Evolutionary conservation across 2,797 vertebrate species (phyloP).

Genomic region (Luscinia luscinia): DNA sequence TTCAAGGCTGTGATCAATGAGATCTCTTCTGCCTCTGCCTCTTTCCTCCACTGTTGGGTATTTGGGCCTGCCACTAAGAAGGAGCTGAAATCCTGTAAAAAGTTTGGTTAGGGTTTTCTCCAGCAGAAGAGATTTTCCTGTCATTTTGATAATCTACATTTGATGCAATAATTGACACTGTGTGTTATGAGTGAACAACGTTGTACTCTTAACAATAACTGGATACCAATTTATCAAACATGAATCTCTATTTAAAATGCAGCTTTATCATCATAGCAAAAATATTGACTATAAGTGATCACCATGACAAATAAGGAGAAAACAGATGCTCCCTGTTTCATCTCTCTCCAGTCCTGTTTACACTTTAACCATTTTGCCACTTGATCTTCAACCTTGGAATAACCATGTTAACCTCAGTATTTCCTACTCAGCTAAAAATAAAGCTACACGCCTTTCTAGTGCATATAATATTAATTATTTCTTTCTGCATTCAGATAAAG

Average conservation of each 20-base stretch:
- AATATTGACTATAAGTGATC: background rate
- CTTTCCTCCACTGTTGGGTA: background rate
- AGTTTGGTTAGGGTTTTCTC: background rate
- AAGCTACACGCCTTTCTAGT: background rate
- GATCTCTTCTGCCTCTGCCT: background rate
- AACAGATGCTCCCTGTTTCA: background rate
- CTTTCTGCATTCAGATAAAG: background rate
- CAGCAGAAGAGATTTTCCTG: background rate
- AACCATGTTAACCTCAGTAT: slow-evolving; percentile 1
- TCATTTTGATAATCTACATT: background rate
- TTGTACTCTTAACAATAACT: background rate
- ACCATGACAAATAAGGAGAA: background rate
- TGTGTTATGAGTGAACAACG: background rate
- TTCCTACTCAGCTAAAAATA: slow-evolving; percentile 45
- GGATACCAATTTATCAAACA: background rate
- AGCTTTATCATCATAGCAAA: background rate
- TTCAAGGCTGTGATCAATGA: background rate
- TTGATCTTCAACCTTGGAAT: slow-evolving; percentile 56
- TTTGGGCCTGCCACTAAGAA: background rate
- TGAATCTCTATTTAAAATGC: background rate
- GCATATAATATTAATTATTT: background rate
- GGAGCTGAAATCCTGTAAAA: background rate
- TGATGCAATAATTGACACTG: background rate
- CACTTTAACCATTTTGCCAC: slow-evolving; percentile 31
- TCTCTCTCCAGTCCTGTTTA: slow-evolving; percentile 25